Base-by-base conservation (phyloP, 2,113 vertebrate genomes). In the Acanthochromis polyacanthus region DNA sequence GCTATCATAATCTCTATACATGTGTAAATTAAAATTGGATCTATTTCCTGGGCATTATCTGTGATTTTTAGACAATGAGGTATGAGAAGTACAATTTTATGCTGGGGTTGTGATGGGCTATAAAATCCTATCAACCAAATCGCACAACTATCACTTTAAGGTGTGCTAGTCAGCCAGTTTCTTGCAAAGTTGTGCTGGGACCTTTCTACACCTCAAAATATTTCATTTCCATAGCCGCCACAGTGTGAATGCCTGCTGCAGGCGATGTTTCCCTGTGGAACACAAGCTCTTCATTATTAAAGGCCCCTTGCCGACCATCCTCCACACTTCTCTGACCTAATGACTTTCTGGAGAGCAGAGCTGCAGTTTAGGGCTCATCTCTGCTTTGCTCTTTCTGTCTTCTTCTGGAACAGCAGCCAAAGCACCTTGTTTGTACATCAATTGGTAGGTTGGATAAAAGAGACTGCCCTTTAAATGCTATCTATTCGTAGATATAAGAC, bases 321-420 rank as follows among this genome's bases (percentile, higher is more conserved):
- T 93, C 90, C 91, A 86, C 92, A 87, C 86, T 89, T 75, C 83
- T 89, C 83, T 93, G 92, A 94, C 94, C 93, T 92, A 86, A 93
- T 91, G 93, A 94, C 95, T 93, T 94, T 93, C 89, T 87, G 71
- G 80, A 90, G 90, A 89, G 84, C 75, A 22, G 77, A 81, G 58
- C 68, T 19, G 20, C 75, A 78, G 86, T 90, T 93, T 90, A 89
- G 84, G 89, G 88, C 85, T 82, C 76, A 71, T 90, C 82, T 88
- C 82, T 72, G 63, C 89, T 91, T 88, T 82, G 76, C 78, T 82
- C 56, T 81, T 83, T 87, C 75, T 78, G 67, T 78, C 22, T 88
- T 82, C 66, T 76, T 77, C 51, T 57, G 73, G 55, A 87, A 40
- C 71, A 57, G 48, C 53, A 82, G 84, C 61, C 60, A 50, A 25